Base-by-base conservation (phyloP, 2,888 invertebrate species). In the Tyria jacobaeae region DNA sequence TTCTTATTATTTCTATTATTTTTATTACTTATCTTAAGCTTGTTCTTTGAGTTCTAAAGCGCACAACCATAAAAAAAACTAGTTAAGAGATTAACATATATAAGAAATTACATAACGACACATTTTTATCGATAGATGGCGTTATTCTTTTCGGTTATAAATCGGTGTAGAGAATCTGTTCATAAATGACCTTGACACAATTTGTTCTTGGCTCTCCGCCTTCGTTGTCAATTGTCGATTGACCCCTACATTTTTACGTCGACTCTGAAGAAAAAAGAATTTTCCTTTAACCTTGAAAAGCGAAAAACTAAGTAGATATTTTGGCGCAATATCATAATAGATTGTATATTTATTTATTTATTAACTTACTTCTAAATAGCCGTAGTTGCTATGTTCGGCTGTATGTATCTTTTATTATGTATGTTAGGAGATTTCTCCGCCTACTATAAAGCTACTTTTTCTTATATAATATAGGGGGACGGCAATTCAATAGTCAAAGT, bases 201-300 rank as follows among this genome's bases (percentile, higher is more conserved):
- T 44, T 21, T 44, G 44, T 44, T 21, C 12, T 44, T 44, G 10
- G 21, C 21, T 4, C 21, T 21, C 44, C 44, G 44, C 44, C 44
- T 44, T 12, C 44, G 44, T 44, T 44, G 21, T 44, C 44, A 44
- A 44, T 21, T 44, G 21, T 12, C 44, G 44, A 44, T 44, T 44
- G 44, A 44, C 44, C 44, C 44, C 21, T 44, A 21, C 21, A 44
- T 44, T 44, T 44, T 44, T 44, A 44, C 21, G 44, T 44, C 44
- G 21, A 12, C 44, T 21, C 12, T 44, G 21, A 10, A 9, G 10
- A 21, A 44, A 12, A 44, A 12, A 44, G 44, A 21, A 5, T 31
- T 31, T 4, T 31, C 0, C 27, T 4, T 31, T 4, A 31, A 31
- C 27, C 27, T 4, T 31, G 27, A 31, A 31, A 31, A 7, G 27